Percentiles rank a stretch among this genome's conserved stretches.
phyloP scores from a whole-genome alignment of 2,888 invertebrate genomes.

The Trachelus troglodyta region DNA sequence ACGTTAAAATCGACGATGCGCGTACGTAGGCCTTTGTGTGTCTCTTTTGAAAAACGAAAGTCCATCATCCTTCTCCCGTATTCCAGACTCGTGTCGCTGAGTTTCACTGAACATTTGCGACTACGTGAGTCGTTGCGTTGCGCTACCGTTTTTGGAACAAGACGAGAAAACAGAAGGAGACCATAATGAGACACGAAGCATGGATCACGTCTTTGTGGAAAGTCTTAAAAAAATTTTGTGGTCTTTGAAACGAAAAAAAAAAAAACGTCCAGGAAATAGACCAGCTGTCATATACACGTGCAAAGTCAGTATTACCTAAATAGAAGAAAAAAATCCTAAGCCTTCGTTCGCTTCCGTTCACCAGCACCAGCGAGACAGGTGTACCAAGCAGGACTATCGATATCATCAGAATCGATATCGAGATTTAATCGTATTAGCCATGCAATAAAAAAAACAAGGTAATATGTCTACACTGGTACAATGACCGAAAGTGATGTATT shows the following conservation, averaged over 20 bases:
- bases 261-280: background rate
- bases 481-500: background rate
- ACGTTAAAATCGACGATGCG: conserved; percentile 1
- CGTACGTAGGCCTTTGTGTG: background rate
- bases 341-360: background rate
- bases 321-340: background rate
- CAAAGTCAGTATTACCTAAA: background rate
- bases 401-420: background rate
- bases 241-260: background rate
- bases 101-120: conserved; percentile 56
- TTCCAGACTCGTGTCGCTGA: conserved; percentile 54
- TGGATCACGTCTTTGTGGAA: background rate
- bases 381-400: background rate
- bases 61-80: conserved; percentile 54
- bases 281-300: background rate
- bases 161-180: background rate
- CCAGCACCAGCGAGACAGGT: background rate
- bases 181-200: background rate
- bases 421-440: background rate
- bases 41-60: conserved; percentile 47
- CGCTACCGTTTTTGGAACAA: background rate
- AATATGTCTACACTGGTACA: background rate
- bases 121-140: conserved; percentile 33
- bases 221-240: background rate
- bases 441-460: background rate